Percentiles rank a stretch among this genome's conserved stretches.
These are phyloP conservation scores for Lethrus apterus DNA, from an alignment of 1,140 invertebrate genomes.

Conservation along the genomic window DNA sequence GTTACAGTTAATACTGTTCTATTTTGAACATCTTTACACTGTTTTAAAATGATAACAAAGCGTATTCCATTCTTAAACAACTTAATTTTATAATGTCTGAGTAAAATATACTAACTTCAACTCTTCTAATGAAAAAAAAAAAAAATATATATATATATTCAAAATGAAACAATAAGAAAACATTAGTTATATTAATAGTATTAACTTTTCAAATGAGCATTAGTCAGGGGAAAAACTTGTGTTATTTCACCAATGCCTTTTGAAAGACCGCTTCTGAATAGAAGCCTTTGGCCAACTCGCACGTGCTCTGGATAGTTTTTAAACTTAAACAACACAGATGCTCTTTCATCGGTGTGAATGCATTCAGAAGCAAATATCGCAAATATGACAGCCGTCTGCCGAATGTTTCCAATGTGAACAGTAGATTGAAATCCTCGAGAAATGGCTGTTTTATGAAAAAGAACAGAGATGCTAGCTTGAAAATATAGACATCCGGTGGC, in stretches of 20 bases:
- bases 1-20: too few relatives aligned
- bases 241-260: slow-evolving; percentile 89
- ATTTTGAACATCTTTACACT: too few relatives aligned
- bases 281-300: slow-evolving; percentile 72
- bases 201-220: too few relatives aligned
- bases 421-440: slow-evolving; percentile 87
- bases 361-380: slow-evolving; percentile 51
- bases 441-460: slow-evolving; percentile 79
- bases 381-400: slow-evolving; percentile 86
- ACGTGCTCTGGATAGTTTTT: slow-evolving; percentile 86
- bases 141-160: neutral
- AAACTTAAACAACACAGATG: slow-evolving; percentile 83
- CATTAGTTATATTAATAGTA: neutral
- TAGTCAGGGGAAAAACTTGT: slow-evolving; percentile 63
- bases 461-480: slow-evolving; percentile 76
- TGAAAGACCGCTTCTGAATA: slow-evolving; percentile 83
- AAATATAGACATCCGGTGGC: slow-evolving; percentile 37
- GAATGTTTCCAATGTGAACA: slow-evolving; percentile 88
- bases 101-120: too few relatives aligned
- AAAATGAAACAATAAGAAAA: neutral
- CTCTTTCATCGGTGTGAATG: slow-evolving; percentile 75
- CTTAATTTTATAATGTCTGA: too few relatives aligned
- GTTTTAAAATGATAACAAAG: too few relatives aligned
- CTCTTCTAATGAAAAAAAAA: too few relatives aligned
- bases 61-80: too few relatives aligned